Evolutionary conservation across 2,113 vertebrate genomes (phyloP).

Genomic region (Nothoprocta perdicaria): DNA sequence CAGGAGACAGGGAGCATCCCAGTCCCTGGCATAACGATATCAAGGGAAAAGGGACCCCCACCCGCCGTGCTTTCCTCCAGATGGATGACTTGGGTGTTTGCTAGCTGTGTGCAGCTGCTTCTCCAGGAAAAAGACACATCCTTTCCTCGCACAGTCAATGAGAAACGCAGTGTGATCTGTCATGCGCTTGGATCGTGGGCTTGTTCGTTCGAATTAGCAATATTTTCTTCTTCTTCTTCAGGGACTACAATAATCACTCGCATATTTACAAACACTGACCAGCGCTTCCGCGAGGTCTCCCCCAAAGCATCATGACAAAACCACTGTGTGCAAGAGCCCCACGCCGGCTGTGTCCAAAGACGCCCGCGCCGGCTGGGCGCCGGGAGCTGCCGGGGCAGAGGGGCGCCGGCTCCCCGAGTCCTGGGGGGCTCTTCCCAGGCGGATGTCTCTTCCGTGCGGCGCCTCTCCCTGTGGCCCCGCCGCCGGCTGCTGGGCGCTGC

Average conservation of each 20-base stretch:
- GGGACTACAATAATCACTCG: conserved; percentile 76
- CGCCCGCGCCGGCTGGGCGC: conserved; percentile 58
- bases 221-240: conserved; percentile 72
- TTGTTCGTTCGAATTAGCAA: conserved; percentile 68
- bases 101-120: conserved; percentile 73
- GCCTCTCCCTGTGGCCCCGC: conserved; percentile 42
- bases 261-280: conserved; percentile 83
- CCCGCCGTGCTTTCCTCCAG: conserved; percentile 15
- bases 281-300: conserved; percentile 60
- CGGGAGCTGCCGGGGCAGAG: conserved; percentile 49
- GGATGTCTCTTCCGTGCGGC: conserved; percentile 69
- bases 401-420: conserved; percentile 71
- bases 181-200: conserved; percentile 78
- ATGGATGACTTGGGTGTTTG: conserved; percentile 63
- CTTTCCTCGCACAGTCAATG: conserved; percentile 71
- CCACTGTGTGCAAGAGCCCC: conserved; percentile 81
- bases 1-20: neutral
- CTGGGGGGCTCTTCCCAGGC: conserved; percentile 72
- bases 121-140: conserved; percentile 64
- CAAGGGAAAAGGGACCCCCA: conserved; percentile 56
- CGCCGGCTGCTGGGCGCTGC: conserved; percentile 44
- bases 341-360: conserved; percentile 79
- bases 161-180: conserved; percentile 78
- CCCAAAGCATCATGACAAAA: conserved; percentile 83
- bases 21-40: conserved; percentile 48